Conservation (phyloP, 2,113 vertebrate genomes). For the Anolis carolinensis region DNA sequence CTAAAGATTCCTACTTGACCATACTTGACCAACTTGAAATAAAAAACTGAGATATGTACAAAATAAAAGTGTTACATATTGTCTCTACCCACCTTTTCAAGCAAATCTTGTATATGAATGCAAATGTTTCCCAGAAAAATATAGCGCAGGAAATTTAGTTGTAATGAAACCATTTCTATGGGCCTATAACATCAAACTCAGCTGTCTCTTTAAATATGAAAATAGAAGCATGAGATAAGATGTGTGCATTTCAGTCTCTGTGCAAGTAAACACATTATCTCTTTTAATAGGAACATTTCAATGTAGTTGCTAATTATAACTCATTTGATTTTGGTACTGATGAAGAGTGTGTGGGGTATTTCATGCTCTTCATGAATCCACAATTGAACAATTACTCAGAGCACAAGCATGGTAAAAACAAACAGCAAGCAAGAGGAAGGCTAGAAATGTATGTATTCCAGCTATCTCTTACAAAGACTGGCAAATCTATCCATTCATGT, state of each 20-base stretch:
- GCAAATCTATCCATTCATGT: not conserved
- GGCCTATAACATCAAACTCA: not conserved
- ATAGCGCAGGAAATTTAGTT: not conserved
- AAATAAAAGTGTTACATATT: not conserved
- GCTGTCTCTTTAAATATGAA: conserved; percentile 21
- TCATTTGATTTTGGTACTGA: not conserved
- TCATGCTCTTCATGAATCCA: not conserved
- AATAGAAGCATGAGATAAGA: not conserved
- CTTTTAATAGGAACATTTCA: not conserved
- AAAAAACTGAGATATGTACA: not conserved
- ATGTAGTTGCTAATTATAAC: conserved; percentile 12
- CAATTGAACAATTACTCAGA: not conserved
- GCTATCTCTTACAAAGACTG: not conserved
- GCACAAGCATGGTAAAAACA: conserved; percentile 7
- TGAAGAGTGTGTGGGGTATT: not conserved
- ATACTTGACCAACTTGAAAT: not conserved
- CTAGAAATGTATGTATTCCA: not conserved
- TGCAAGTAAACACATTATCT: conserved; percentile 3
- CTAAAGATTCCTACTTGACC: not conserved
- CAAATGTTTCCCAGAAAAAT: not conserved
- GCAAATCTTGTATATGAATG: not conserved
- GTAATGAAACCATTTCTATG: conserved; percentile 9
- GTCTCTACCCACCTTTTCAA: not conserved
- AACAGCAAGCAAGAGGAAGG: not conserved
- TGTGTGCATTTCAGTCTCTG: conserved; percentile 10